These are phyloP conservation scores for Sylvia atricapilla DNA, from an alignment of 2,113 vertebrate species.

Conservation along the genomic window DNA sequence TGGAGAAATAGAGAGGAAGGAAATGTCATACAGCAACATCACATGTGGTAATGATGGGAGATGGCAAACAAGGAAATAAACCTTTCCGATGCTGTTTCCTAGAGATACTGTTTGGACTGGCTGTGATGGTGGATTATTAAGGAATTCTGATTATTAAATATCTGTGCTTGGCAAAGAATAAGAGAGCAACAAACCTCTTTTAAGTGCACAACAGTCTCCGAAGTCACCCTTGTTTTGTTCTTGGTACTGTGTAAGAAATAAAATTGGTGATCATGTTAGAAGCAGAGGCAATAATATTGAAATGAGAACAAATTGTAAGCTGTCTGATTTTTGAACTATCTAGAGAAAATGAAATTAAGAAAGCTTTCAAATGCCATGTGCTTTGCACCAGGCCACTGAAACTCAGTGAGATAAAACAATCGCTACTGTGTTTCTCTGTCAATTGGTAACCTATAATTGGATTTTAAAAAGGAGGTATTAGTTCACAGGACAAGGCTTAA, in stretches of 20 bases:
- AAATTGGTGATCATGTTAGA: neutral
- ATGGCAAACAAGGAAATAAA: slow-evolving; percentile 53
- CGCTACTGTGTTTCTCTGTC: neutral
- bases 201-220: neutral
- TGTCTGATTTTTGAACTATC: neutral
- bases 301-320: slow-evolving; percentile 1
- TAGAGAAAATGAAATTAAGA: neutral
- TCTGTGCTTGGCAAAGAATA: neutral
- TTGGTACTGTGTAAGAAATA: neutral
- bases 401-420: neutral
- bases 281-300: neutral
- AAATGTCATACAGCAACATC: slow-evolving; percentile 67
- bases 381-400: neutral
- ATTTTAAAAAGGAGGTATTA: neutral
- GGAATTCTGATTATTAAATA: neutral
- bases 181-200: neutral
- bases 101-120: slow-evolving; percentile 60
- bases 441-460: neutral
- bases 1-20: slow-evolving; percentile 71
- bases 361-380: neutral
- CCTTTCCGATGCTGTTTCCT: slow-evolving; percentile 72
- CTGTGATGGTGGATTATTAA: neutral
- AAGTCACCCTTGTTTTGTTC: neutral
- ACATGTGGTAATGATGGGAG: slow-evolving; percentile 37
- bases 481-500: neutral